phyloP scores from a whole-genome alignment of 2,797 vertebrate genomes.

The Cynodonichthys magdalenae region DNA sequence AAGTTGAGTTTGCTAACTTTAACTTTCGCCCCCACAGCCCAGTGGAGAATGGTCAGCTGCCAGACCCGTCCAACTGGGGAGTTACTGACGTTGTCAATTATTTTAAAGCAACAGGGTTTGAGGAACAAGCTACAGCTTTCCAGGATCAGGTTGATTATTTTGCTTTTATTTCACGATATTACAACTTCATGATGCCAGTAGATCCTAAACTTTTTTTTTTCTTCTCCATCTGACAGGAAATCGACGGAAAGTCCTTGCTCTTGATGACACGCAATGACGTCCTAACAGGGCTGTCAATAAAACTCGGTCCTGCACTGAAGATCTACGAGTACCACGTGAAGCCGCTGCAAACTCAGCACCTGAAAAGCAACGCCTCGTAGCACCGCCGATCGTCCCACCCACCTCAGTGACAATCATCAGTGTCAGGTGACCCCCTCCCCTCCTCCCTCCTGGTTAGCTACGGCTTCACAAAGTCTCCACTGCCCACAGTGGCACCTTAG shows the following conservation, averaged over 20 bases:
- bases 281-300: conserved; percentile 97
- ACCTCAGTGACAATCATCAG: conserved; percentile 72
- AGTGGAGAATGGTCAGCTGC: conserved; percentile 92
- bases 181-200: no score
- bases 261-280: conserved; percentile 99
- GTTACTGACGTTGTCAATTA: conserved; percentile 97
- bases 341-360: conserved; percentile 95
- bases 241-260: conserved; percentile 97
- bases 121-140: conserved; percentile 95
- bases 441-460: conserved; percentile 57
- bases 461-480: conserved; percentile 63
- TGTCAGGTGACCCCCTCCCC: conserved; percentile 50
- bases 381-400: conserved; percentile 19
- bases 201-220: not conserved
- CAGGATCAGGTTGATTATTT: conserved; percentile 90
- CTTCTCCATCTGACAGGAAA: conserved; percentile 86
- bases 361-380: conserved; percentile 93
- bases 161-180: not conserved
- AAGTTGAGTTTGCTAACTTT: conserved; percentile 7
- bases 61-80: conserved; percentile 94
- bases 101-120: conserved; percentile 96
- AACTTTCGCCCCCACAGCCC: conserved; percentile 84
- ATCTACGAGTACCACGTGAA: conserved; percentile 99
- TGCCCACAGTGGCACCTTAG: conserved; percentile 66
- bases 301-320: conserved; percentile 97